Evolutionary conservation across 30 jellyfish, hydroid and myxozoan species (phyloP), one percentile per base, ranked within the genome.

Genomic region (Haliclystus octoradiatus): DNA sequence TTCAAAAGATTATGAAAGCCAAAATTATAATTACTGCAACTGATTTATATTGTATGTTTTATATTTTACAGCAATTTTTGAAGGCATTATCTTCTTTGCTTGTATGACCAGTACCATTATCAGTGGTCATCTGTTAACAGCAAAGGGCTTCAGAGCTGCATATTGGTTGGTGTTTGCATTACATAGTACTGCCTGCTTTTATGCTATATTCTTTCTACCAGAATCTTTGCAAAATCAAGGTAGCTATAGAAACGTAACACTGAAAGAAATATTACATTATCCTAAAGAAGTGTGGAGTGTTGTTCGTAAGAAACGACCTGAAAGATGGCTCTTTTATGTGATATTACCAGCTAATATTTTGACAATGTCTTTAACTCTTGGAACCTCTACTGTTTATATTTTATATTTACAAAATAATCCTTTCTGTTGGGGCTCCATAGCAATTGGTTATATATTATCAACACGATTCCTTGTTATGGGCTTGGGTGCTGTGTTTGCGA

Each of bases 381-480:
- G 92, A 1, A 32, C 70, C 2, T 26, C 66, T 30, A 22, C 77
- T 1, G 82, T 78, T 19, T 31, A 61, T 31, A 49, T 80, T 13
- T 49, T 82, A 34, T 76, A 69, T 65, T 60, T 84, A 3, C 72
- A 73, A 31, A 84, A 84, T 60, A 24, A 81, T 31, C 95, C 95
- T n/a, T 72, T 84, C 60, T 84, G 95, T 34, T 76, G 77, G 53
- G 68, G 79, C 23, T 62, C 92, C 0, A 52, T 68, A 53, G 52
- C 63, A n/a, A 78, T 84, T 52, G 95, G 95, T 1, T 84, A 84
- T 62, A 66, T 75, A 79, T 14, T 70, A 1, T 88, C 91, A 26
- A 66, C 93, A 12, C 82, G 77, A 30, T 72, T 76, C 60, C 32
- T 68, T 13, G 65, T 84, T 68, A 50, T 72, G 25, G 95, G 95